These are phyloP conservation scores for Criorhina ranunculi DNA, from an alignment of 2,888 invertebrate species.

Conservation along the genomic window DNA sequence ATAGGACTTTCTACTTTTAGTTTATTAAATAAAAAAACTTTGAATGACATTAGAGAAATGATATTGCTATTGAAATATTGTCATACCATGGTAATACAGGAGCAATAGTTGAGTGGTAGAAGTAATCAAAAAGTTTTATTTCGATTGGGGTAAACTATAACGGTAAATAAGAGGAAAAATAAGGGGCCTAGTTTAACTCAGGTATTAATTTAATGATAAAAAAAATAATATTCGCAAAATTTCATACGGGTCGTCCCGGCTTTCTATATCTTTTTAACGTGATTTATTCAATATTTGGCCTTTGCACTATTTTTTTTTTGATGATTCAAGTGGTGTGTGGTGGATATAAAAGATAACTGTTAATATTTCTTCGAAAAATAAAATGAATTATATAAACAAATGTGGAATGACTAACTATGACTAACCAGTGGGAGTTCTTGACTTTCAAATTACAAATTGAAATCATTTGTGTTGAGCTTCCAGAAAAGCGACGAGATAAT, in stretches of 20 bases:
- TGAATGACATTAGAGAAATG: slow-evolving; percentile 55
- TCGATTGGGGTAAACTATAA: slow-evolving; percentile 34
- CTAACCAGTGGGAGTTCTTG: slow-evolving; percentile 33
- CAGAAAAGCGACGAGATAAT: slow-evolving; percentile 29
- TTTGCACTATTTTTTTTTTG: neutral
- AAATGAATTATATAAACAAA: neutral
- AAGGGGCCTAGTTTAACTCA: neutral
- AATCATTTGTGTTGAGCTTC: neutral
- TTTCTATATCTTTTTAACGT: slow-evolving; percentile 1
- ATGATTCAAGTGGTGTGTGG: slow-evolving; percentile 29
- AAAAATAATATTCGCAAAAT: neutral
- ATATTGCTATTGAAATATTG: slow-evolving; percentile 55
- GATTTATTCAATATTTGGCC: slow-evolving; percentile 19
- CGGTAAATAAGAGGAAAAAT: neutral
- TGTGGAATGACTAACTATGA: slow-evolving; percentile 42
- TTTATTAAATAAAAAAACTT: slow-evolving; percentile 62
- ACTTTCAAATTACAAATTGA: slow-evolving; percentile 36
- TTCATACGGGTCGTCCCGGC: neutral
- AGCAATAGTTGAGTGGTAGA: slow-evolving; percentile 38
- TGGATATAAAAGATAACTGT: slow-evolving; percentile 21
- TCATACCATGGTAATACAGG: slow-evolving; percentile 26
- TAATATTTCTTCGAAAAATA: slow-evolving; percentile 1
- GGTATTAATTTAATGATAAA: neutral
- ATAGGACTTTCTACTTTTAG: slow-evolving; percentile 38
- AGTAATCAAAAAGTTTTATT: slow-evolving; percentile 66